Evolutionary conservation across 37 sponge, comb jelly and placozoan genomes (phyloP).

Genomic region (Geodia barretti): DNA sequence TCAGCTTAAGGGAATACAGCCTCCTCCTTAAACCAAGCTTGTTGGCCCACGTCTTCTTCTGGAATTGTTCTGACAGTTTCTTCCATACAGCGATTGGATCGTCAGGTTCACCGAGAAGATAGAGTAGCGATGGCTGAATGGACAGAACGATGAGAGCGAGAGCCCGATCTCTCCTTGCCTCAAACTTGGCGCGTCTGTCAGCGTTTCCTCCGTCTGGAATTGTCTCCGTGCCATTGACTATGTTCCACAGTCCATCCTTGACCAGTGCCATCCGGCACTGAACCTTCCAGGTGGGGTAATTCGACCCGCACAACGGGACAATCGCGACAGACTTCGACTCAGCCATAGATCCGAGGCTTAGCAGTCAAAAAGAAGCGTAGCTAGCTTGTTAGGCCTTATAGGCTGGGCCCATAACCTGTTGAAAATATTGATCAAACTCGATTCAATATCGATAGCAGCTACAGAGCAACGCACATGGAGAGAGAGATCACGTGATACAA

Average conservation of each 20-base stretch:
- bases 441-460: too few relatives aligned
- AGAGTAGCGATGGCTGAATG: slow-evolving; percentile 48
- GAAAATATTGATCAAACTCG: too few relatives aligned
- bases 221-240: slow-evolving; percentile 9
- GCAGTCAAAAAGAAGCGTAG: too few relatives aligned
- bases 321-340: background rate
- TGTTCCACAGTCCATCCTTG: slow-evolving; percentile 6
- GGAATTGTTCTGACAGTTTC: slow-evolving; percentile 43
- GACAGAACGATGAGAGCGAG: slow-evolving; percentile 43
- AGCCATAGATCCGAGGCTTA: too few relatives aligned
- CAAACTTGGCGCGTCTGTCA: slow-evolving; percentile 23
- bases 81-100: slow-evolving; percentile 45
- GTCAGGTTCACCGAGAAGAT: slow-evolving; percentile 36
- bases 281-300: slow-evolving; percentile 16
- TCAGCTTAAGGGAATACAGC: slow-evolving; percentile 46
- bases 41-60: slow-evolving; percentile 60
- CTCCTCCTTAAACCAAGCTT: slow-evolving; percentile 25
- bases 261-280: slow-evolving; percentile 9
- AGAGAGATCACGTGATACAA: too few relatives aligned
- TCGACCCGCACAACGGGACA: slow-evolving; percentile 9
- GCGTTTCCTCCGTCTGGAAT: slow-evolving; percentile 1
- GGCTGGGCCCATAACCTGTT: too few relatives aligned
- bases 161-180: slow-evolving; percentile 32
- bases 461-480: too few relatives aligned
- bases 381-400: too few relatives aligned